phyloP scores from a whole-genome alignment of 2,888 invertebrate species.

The Eledona agricola region DNA sequence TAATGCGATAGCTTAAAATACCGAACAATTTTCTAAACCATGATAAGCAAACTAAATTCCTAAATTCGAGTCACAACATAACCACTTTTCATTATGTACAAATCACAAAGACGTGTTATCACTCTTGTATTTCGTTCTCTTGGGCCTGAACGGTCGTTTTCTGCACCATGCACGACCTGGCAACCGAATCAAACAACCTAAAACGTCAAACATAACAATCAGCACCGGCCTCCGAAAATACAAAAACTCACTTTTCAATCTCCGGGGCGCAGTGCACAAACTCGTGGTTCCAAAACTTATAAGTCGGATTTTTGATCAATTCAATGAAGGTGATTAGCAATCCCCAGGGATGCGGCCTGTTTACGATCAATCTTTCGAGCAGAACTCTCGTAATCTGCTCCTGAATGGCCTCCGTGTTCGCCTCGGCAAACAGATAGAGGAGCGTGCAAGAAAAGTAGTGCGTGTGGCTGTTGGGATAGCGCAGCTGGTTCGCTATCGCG shows the following conservation, averaged over 20 bases:
- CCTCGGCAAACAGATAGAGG: conserved; percentile 96
- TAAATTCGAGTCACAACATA: conserved; percentile 28
- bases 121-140: conserved; percentile 75
- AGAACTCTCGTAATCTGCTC: conserved; percentile 98
- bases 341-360: conserved; percentile 99
- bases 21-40: conserved; percentile 24
- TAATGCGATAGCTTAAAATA: conserved; percentile 25
- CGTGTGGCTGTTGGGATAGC: conserved; percentile 99
- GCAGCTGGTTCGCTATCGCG: conserved; percentile 97
- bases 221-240: conserved; percentile 28
- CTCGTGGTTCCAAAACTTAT: conserved; percentile 99
- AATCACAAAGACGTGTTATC: conserved; percentile 58
- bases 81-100: conserved; percentile 48
- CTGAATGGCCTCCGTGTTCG: conserved; percentile 96
- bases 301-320: conserved; percentile 96
- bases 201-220: conserved; percentile 52
- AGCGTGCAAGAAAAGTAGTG: conserved; percentile 99
- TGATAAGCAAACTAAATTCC: conserved; percentile 28
- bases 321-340: conserved; percentile 98
- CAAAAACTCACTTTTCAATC: conserved; percentile 90
- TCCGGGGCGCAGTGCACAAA: conserved; percentile 99
- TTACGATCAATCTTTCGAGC: conserved; percentile 95
- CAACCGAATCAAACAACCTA: conserved; percentile 95
- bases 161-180: conserved; percentile 92
- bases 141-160: conserved; percentile 73